Conservation (phyloP, 2,797 vertebrate genomes). For the Tolypeutes matacus region DNA sequence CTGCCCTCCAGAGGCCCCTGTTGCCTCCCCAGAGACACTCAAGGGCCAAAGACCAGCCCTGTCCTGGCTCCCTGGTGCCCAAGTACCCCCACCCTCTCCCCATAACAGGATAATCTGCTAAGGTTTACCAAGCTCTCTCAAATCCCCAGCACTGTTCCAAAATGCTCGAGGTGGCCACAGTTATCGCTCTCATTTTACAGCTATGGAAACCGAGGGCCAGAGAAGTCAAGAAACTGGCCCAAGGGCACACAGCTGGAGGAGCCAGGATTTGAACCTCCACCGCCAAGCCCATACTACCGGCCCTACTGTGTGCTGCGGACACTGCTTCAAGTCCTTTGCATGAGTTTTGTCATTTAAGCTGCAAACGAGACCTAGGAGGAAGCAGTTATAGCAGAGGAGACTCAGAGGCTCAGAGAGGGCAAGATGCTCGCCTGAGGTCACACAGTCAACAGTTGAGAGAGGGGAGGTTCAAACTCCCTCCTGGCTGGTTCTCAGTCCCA, state of each 20-base stretch:
- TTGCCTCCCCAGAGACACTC: not conserved
- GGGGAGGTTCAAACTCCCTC: not conserved
- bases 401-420: constrained; percentile 28
- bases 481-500: not conserved
- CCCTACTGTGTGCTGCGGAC: not conserved
- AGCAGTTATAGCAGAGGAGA: not conserved
- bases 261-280: too few relatives aligned
- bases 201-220: not conserved
- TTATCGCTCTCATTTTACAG: not conserved
- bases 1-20: not conserved
- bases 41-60: not conserved
- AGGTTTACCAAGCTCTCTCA: not conserved
- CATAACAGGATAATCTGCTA: not conserved
- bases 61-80: not conserved
- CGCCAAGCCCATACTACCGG: not conserved
- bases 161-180: too few relatives aligned
- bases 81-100: too few relatives aligned
- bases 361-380: not conserved
- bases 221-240: not conserved
- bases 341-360: too few relatives aligned
- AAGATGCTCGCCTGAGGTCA: not conserved
- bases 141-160: not conserved
- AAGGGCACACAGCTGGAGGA: not conserved
- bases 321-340: not conserved
- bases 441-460: not conserved